Base-by-base conservation (phyloP, 2,113 vertebrate species). In the Himantopus leucocephalus region DNA sequence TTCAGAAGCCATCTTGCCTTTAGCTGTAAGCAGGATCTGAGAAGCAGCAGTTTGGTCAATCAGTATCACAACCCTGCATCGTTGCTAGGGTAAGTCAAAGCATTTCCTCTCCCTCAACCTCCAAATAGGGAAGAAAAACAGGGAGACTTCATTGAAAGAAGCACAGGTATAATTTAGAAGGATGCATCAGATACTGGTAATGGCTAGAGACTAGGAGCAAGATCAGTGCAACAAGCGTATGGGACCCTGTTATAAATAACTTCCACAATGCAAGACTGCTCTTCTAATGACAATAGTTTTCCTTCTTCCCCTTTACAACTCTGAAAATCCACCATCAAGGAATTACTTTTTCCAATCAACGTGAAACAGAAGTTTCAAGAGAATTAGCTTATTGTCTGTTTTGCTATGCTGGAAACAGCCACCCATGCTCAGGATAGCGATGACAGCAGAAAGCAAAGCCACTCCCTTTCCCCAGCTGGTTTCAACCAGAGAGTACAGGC, bases 131-230 rank as follows among this genome's bases (percentile, higher is more conserved):
- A 76, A 75, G 24, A 26, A 75, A 68, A 76, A 39, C 0, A 73
- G 63, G 70, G 79, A 85, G 75, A 41, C 39, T 62, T 58, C 47
- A 12, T 53, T 82, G 68, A 15, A 87, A 68, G 74, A 6, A 84
- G 64, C 35, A 26, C 14, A 32, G 43, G 67, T 75, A 24, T 71
- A 48, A 85, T 62, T 83, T 52, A 58, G 48, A n/a, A 76, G 64
- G 85, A 81, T 23, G 53, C 43, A 58, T 64, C 27, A 45, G 47
- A 55, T 47, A n/a, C 62, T 77, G 84, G 55, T 27, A 73, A 19
- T n/a, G 53, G 35, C 73, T 60, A 68, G 80, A 91, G 90, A 86
- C 64, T n/a, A 91, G 88, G 85, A 87, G 88, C 85, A 91, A 89
- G 90, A 91, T 47, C 94, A 87, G 81, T 62, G 77, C 68, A 64